phyloP scores from a whole-genome alignment of 2,888 invertebrate genomes.

The Eupithecia pulchellata region DNA sequence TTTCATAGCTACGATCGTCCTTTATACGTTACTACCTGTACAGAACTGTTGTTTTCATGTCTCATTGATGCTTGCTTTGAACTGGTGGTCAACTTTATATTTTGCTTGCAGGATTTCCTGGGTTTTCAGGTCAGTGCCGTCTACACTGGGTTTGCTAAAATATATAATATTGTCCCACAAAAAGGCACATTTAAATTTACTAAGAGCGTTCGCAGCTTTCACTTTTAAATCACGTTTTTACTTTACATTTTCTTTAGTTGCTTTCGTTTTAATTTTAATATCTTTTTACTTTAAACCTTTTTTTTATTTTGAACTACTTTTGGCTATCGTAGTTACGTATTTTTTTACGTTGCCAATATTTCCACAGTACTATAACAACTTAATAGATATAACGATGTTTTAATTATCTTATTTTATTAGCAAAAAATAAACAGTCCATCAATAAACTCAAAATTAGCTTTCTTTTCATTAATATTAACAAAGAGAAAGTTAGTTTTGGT shows the following conservation, averaged over 20 bases:
- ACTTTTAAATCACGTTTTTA: slow-evolving; percentile 1
- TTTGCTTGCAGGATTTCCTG: slow-evolving; percentile 84
- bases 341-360: neutral
- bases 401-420: too few species aligned
- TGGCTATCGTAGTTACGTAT: neutral
- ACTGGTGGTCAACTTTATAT: slow-evolving; percentile 65
- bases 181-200: slow-evolving; percentile 9
- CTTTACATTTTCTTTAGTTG: neutral
- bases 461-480: too few species aligned
- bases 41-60: neutral
- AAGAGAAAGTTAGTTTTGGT: too few species aligned
- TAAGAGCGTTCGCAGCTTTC: neutral
- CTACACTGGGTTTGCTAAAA: slow-evolving; percentile 27
- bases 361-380: neutral
- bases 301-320: neutral
- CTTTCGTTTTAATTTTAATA: neutral
- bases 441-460: too few species aligned
- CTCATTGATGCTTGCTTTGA: slow-evolving; percentile 34
- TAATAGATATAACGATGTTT: too few species aligned
- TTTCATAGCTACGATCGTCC: too few species aligned
- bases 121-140: slow-evolving; percentile 82
- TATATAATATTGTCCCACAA: slow-evolving; percentile 9
- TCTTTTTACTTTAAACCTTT: neutral
- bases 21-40: neutral
- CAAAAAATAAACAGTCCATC: too few species aligned